A percentile compares a stretch with the other conserved stretches of the same genome.
Conservation (phyloP, 2,888 invertebrate species). For the Dynastes tityus region DNA sequence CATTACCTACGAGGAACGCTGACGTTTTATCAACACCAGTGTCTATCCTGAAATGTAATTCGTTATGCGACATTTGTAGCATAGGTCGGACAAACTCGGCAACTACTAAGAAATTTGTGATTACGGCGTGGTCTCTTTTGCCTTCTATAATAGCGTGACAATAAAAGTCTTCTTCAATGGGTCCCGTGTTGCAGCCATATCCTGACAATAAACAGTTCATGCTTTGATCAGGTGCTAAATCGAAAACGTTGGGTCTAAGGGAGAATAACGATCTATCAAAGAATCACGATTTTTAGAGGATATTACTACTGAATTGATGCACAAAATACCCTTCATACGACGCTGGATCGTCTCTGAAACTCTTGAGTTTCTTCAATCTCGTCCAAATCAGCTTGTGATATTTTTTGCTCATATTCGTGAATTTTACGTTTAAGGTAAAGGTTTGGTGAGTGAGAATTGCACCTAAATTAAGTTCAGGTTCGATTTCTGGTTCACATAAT, state of each 20-base stretch:
- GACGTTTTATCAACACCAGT: conserved; percentile 62
- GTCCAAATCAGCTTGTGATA: conserved; percentile 74
- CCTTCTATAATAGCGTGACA: conserved; percentile 74
- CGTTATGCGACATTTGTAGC: conserved; percentile 71
- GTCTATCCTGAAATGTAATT: conserved; percentile 73
- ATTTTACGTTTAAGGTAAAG: conserved; percentile 68
- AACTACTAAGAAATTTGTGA: conserved; percentile 72
- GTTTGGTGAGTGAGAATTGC: conserved; percentile 76
- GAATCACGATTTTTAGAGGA: conserved; percentile 9
- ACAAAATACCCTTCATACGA: conserved; percentile 22
- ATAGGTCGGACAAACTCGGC: conserved; percentile 76
- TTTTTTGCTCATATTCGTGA: conserved; percentile 75
- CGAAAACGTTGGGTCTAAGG: conserved; percentile 71
- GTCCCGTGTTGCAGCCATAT: conserved; percentile 68
- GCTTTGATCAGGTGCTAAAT: conserved; percentile 71
- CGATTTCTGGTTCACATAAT: conserved; percentile 75
- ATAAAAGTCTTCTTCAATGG: conserved; percentile 74
- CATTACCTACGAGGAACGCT: conserved; percentile 53
- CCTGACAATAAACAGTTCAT: conserved; percentile 69
- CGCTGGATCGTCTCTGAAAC: conserved; percentile 56
- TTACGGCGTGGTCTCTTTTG: conserved; percentile 72
- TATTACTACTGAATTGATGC: not conserved
- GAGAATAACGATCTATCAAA: conserved; percentile 70
- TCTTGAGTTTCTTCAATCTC: conserved; percentile 59
- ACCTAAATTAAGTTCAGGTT: conserved; percentile 75